A percentile compares a stretch with the other conserved stretches of the same genome.
Conservation (phyloP, 2,113 vertebrate genomes). For the Dicerorhinus sumatrensis region DNA sequence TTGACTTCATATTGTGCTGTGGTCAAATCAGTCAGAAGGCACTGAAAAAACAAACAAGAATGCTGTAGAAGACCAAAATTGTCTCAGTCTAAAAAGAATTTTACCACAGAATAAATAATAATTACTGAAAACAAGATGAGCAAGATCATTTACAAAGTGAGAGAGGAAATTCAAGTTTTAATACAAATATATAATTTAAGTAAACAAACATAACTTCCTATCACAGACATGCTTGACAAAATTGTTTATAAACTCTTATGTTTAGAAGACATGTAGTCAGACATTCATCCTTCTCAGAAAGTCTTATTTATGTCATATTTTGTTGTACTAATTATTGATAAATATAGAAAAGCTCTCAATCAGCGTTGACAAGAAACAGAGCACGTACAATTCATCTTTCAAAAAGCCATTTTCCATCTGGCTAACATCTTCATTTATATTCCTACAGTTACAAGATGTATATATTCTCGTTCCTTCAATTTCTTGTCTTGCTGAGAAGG, state of each 20-base stretch:
- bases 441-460: neutral
- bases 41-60: neutral
- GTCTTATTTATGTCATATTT: constrained; percentile 55
- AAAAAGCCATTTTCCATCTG: constrained; percentile 38
- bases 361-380: constrained; percentile 52
- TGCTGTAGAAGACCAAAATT: neutral
- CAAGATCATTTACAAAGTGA: constrained; percentile 28
- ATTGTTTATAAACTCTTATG: constrained; percentile 19
- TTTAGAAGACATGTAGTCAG: constrained; percentile 11
- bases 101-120: neutral
- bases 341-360: constrained; percentile 48
- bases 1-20: neutral
- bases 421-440: constrained; percentile 52
- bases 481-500: constrained; percentile 31
- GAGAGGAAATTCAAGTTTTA: constrained; percentile 22
- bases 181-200: constrained; percentile 26
- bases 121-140: constrained; percentile 13
- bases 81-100: neutral
- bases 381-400: constrained; percentile 42
- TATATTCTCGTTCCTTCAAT: constrained; percentile 2
- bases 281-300: constrained; percentile 21
- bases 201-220: neutral
- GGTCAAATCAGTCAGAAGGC: neutral
- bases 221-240: constrained; percentile 22
- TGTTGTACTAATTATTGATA: constrained; percentile 55